Percentiles rank a stretch among this genome's conserved stretches.
phyloP scores from a whole-genome alignment of 2,113 vertebrate species.

The Oryzias woworae region DNA sequence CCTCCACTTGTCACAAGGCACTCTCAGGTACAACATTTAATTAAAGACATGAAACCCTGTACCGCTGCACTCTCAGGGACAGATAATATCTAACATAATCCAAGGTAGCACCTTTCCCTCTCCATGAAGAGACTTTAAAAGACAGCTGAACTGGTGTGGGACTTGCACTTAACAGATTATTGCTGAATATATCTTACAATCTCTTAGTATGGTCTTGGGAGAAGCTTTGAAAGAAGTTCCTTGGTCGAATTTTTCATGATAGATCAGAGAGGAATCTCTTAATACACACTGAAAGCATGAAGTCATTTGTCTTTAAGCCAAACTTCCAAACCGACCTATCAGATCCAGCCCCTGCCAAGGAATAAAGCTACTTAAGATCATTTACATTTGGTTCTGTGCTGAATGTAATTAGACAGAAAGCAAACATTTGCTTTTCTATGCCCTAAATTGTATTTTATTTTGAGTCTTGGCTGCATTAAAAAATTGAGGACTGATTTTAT shows the following conservation, averaged over 20 bases:
- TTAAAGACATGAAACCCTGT: neutral
- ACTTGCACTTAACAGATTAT: slow-evolving; percentile 24
- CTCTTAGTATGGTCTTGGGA: slow-evolving; percentile 4
- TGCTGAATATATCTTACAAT: slow-evolving; percentile 28
- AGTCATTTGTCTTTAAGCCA: slow-evolving; percentile 35
- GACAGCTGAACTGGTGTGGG: slow-evolving; percentile 13
- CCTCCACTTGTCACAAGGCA: slow-evolving; percentile 96
- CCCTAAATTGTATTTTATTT: slow-evolving; percentile 18
- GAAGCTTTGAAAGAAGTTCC: slow-evolving; percentile 16
- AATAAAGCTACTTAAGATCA: slow-evolving; percentile 34
- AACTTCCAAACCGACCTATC: slow-evolving; percentile 49
- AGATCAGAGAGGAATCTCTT: slow-evolving; percentile 18
- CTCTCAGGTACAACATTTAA: slow-evolving; percentile 75
- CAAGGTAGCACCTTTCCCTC: slow-evolving; percentile 29
- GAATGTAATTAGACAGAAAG: slow-evolving; percentile 43
- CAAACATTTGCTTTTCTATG: slow-evolving; percentile 18
- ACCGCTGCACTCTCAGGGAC: slow-evolving; percentile 13
- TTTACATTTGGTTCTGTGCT: slow-evolving; percentile 48
- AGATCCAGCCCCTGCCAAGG: slow-evolving; percentile 49
- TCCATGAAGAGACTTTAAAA: slow-evolving; percentile 30
- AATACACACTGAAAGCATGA: slow-evolving; percentile 25
- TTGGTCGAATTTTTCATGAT: slow-evolving; percentile 19
- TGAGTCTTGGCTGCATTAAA: slow-evolving; percentile 23
- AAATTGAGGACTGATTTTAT: slow-evolving; percentile 31
- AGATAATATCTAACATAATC: slow-evolving; percentile 25